phyloP scores from a whole-genome alignment of 2,113 vertebrate species.

The Hippocampus guttulatus region DNA sequence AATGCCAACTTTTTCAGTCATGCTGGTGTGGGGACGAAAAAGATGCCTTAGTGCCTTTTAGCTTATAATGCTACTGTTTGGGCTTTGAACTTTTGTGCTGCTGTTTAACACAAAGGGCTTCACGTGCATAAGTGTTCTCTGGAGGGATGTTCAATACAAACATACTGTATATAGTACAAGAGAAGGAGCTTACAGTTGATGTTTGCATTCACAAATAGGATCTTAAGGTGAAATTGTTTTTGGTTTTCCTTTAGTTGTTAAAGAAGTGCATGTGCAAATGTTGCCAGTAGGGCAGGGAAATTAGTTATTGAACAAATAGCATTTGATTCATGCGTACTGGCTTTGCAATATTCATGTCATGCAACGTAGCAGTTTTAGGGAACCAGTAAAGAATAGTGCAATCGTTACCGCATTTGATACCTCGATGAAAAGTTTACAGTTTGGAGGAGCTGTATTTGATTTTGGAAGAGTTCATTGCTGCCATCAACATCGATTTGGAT shows the following conservation, averaged over 20 bases:
- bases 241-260: slow-evolving; percentile 9
- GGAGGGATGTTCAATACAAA: background rate
- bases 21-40: slow-evolving; percentile 15
- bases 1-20: slow-evolving; percentile 46
- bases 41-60: slow-evolving; percentile 35
- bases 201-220: slow-evolving; percentile 7
- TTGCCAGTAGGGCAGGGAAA: slow-evolving; percentile 23
- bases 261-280: slow-evolving; percentile 3
- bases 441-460: slow-evolving; percentile 4
- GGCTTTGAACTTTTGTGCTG: slow-evolving; percentile 34
- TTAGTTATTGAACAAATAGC: slow-evolving; percentile 14
- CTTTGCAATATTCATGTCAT: slow-evolving; percentile 6
- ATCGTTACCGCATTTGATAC: slow-evolving; percentile 9
- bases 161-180: background rate
- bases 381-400: background rate
- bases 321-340: background rate
- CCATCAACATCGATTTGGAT: slow-evolving; percentile 8
- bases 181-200: slow-evolving; percentile 2
- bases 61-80: slow-evolving; percentile 14
- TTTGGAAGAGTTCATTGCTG: slow-evolving; percentile 2
- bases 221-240: background rate
- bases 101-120: slow-evolving; percentile 22
- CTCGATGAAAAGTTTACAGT: slow-evolving; percentile 14
- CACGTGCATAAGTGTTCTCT: background rate
- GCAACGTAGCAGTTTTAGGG: slow-evolving; percentile 1